These are phyloP conservation scores for Lysandra bellargus DNA, from an alignment of 2,888 invertebrate species.

Conservation along the genomic window DNA sequence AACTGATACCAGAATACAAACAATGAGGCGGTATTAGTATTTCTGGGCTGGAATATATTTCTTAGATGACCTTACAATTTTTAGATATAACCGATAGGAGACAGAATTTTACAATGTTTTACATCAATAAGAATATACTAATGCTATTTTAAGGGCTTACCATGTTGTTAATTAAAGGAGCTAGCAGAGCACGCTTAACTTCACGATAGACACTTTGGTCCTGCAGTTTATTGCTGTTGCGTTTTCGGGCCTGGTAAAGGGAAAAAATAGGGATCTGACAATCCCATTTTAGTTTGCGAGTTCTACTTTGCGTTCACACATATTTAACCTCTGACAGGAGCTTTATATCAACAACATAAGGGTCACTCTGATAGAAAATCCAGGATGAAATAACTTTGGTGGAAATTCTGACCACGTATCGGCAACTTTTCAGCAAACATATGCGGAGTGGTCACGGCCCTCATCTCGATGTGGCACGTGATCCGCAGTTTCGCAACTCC, in stretches of 20 bases:
- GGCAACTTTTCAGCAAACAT: constrained; percentile 3
- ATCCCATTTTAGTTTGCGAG: no score
- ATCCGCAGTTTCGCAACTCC: not conserved
- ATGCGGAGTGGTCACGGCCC: not conserved
- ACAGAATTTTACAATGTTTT: no score
- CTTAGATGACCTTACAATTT: no score
- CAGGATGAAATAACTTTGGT: not conserved
- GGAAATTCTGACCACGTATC: not conserved
- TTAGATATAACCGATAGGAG: no score
- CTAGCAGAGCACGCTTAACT: no score
- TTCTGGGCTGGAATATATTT: not conserved
- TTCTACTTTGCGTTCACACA: not conserved
- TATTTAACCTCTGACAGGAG: not conserved
- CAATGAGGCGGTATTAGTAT: not conserved
- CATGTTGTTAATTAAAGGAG: no score
- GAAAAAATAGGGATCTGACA: no score
- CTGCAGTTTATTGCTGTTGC: no score
- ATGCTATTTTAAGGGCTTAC: not conserved
- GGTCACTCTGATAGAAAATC: not conserved
- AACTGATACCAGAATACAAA: not conserved
- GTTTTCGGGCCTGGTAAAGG: no score
- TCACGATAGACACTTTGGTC: no score
- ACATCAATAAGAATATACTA: no score
- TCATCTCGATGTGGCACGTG: constrained; percentile 6
- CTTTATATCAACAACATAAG: not conserved